Evolutionary conservation across 1,140 invertebrate genomes (phyloP), one percentile per base, ranked within the genome.

Genomic region (Limonius californicus): DNA sequence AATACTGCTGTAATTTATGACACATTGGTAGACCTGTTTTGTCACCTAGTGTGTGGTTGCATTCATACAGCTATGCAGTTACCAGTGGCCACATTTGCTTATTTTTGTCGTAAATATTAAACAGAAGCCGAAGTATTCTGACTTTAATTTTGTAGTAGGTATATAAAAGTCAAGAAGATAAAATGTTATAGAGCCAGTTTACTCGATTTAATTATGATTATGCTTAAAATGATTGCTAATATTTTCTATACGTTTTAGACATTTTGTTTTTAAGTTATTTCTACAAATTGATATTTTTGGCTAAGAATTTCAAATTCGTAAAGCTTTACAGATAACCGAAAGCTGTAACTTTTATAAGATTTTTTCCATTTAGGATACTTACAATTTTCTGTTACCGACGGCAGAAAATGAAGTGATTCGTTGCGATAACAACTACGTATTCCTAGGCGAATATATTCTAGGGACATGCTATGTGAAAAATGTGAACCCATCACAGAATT

Each of bases 71-170:
- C 55, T 55, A 39, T 27, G 18, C 15, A 16, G 18, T 14, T 45
- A 6, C 14, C 19, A 27, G 43, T 47, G 54, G 62, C 63, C 67
- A 21, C 64, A 70, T 70, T 70, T 68, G 63, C 56, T 43, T 70
- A 68, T 68, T 66, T 68, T 65, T 63, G 60, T 64, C 69, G 54
- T 68, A 70, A 70, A 70, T 70, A 62, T 68, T 30, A 57, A 59
- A 59, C 68, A 57, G 66, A 56, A 70, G 68, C 66, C 56, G 18
- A 54, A 54, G 39, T 62, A 70, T 69, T 65, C 67, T 65, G 63
- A 63, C 61, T 61, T 68, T 66, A 70, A 64, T 70, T 68, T 64
- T 57, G 47, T 63, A 57, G 50, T 21, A 61, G 59, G 53, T 30
- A 42, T 61, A 67, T 69, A 67, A 69, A 69, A 65, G 68, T 69